A percentile compares a stretch with the other conserved stretches of the same genome.
These are phyloP conservation scores for Drosophila aff. DNA, from an alignment of 1,140 invertebrate species.

Conservation along the genomic window DNA sequence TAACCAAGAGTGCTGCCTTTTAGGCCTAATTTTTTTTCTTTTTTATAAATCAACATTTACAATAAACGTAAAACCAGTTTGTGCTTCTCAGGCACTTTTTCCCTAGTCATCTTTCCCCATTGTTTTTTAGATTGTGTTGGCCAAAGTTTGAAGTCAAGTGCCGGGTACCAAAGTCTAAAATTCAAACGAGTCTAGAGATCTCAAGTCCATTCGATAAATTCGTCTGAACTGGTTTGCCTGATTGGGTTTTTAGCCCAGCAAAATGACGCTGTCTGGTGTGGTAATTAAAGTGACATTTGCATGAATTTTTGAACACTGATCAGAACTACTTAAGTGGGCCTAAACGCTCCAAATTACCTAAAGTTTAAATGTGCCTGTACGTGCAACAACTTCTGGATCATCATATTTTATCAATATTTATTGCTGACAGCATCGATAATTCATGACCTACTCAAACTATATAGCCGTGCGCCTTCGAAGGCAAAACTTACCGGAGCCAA, in stretches of 20 bases:
- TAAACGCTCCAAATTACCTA: conserved; percentile 11
- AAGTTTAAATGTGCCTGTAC: conserved; percentile 17
- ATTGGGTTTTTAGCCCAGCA: conserved; percentile 16
- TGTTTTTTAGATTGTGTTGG: conserved; percentile 9
- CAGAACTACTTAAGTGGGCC: conserved; percentile 10
- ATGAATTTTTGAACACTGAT: conserved; percentile 21
- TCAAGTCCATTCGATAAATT: conserved; percentile 31
- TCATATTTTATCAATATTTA: conserved; percentile 79
- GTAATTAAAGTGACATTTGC: conserved; percentile 35
- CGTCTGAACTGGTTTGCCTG: conserved; percentile 33
- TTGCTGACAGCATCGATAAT: conserved; percentile 83
- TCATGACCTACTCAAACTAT: conserved; percentile 80
- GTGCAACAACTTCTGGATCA: conserved; percentile 59
- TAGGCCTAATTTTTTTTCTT: too few relatives aligned
- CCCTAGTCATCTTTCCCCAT: neutral
- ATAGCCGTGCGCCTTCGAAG: conserved; percentile 15
- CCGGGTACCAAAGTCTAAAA: conserved; percentile 37
- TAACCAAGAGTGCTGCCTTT: neutral
- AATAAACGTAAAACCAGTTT: conserved; percentile 23
- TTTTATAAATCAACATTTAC: conserved; percentile 4
- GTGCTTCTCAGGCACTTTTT: neutral
- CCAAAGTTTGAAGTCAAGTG: conserved; percentile 34
- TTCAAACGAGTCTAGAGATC: conserved; percentile 17
- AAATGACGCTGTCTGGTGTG: conserved; percentile 14
- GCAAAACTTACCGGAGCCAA: conserved; percentile 67